phyloP scores from a whole-genome alignment of 2,113 vertebrate species.

The Cochlearius cochlearius region DNA sequence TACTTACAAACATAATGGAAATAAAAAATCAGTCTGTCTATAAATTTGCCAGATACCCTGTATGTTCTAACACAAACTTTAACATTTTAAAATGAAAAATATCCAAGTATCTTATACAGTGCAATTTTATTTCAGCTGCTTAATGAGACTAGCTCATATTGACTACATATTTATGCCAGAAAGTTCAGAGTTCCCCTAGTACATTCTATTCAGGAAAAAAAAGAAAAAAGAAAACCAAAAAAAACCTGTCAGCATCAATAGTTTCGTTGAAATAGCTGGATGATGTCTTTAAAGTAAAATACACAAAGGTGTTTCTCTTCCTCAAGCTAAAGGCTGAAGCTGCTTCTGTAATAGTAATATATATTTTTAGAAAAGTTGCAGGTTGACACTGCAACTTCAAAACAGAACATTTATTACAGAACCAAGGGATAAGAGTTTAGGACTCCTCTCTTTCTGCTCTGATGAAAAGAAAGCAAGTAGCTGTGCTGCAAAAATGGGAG shows the following conservation, averaged over 20 bases:
- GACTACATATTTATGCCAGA: neutral
- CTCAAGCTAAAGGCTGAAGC: neutral
- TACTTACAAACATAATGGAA: neutral
- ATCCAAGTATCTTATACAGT: neutral
- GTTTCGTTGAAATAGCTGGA: neutral
- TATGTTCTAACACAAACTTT: neutral
- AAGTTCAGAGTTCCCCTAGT: neutral
- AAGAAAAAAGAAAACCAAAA: too few relatives aligned
- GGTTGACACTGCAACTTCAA: neutral
- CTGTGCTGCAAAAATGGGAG: neutral
- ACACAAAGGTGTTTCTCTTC: neutral
- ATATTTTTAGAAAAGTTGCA: neutral
- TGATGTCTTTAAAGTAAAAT: neutral
- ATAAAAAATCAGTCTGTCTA: neutral
- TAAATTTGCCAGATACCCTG: neutral
- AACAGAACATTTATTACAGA: neutral
- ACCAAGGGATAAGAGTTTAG: neutral
- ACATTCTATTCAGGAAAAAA: neutral
- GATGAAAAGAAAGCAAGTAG: neutral
- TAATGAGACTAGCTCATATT: neutral
- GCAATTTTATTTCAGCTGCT: neutral
- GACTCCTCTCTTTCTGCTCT: neutral
- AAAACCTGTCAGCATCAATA: neutral
- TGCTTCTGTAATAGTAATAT: neutral
- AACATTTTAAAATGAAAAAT: neutral